Evolutionary conservation across 92 coral and sea anemone genomes (phyloP).

Genomic region (Montipora capitata): DNA sequence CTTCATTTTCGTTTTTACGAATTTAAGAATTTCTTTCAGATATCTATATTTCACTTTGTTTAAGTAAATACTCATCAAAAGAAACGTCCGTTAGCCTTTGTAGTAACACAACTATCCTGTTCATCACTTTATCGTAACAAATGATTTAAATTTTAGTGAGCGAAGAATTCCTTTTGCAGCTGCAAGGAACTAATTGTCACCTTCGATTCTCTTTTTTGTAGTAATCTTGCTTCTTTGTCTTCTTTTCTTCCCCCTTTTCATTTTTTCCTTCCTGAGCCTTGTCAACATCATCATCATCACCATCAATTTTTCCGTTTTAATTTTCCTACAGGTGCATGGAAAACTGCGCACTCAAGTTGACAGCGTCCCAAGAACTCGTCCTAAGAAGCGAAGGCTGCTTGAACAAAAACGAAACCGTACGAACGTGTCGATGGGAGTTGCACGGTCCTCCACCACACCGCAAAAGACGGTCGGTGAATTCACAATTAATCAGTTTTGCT

Average conservation of each 20-base stretch:
- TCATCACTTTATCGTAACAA: too few species aligned
- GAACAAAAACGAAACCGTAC: slow-evolving; percentile 15
- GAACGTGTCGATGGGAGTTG: slow-evolving; percentile 40
- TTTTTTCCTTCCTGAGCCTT: background rate
- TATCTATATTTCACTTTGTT: too few species aligned
- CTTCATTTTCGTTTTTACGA: too few species aligned
- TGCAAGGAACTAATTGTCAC: too few species aligned
- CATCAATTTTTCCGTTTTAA: background rate
- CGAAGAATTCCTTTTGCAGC: too few species aligned
- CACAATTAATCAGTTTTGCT: background rate
- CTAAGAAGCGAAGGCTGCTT: slow-evolving; percentile 42
- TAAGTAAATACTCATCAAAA: too few species aligned
- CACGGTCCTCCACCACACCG: slow-evolving; percentile 22
- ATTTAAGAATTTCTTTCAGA: too few species aligned
- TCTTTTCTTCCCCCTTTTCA: background rate
- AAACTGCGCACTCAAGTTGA: slow-evolving; percentile 72
- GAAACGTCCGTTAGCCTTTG: too few species aligned
- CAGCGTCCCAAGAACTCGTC: slow-evolving; percentile 52
- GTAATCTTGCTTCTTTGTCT: too few species aligned
- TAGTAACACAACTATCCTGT: too few species aligned
- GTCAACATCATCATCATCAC: background rate
- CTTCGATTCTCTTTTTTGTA: too few species aligned
- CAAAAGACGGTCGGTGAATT: slow-evolving; percentile 7
- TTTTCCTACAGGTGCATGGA: slow-evolving; percentile 64
- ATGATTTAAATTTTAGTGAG: too few species aligned